These are phyloP conservation scores for Puffinus mauretanicus DNA, from an alignment of 2,113 vertebrate species.

Conservation along the genomic window DNA sequence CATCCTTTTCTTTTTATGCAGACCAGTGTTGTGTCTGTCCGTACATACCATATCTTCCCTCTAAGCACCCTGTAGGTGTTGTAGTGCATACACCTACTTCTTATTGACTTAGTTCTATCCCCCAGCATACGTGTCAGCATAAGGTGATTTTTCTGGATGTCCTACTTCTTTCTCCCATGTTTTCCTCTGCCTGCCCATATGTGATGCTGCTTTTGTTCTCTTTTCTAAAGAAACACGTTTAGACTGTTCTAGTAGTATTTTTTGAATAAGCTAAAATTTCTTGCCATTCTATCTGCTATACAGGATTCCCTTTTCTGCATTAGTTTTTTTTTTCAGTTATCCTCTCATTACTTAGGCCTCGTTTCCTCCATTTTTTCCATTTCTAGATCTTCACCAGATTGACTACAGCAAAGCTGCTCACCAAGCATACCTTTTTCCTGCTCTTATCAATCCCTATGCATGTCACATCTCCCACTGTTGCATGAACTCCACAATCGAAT, in stretches of 20 bases:
- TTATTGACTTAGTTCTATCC: background rate
- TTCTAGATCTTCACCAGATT: background rate
- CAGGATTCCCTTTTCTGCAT: background rate
- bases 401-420: background rate
- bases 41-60: accelerated
- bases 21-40: accelerated
- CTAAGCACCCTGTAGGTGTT: background rate
- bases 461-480: background rate
- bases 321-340: background rate
- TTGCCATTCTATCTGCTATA: background rate
- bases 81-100: background rate
- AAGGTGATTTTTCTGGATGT: background rate
- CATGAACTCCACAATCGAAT: background rate
- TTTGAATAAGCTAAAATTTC: background rate
- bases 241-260: background rate
- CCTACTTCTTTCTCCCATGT: background rate
- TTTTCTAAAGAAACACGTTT: background rate
- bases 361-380: background rate
- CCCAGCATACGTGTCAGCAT: background rate
- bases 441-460: background rate
- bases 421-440: background rate
- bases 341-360: background rate
- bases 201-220: background rate
- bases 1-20: background rate
- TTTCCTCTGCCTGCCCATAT: background rate